phyloP scores from a whole-genome alignment of 30 jellyfish, hydroid and myxozoan species.

The Catostylus mosaicus region DNA sequence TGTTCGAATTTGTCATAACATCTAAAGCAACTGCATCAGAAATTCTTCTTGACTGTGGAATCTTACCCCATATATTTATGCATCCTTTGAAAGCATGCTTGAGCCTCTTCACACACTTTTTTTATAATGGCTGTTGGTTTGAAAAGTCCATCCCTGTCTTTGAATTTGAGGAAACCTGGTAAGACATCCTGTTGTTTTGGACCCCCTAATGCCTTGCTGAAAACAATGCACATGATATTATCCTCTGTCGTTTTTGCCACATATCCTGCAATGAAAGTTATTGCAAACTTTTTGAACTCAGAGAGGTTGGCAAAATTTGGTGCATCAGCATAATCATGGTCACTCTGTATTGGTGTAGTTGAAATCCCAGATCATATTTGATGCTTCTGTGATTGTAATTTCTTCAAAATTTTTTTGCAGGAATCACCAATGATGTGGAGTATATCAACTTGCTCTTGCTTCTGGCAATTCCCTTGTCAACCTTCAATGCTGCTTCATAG shows the following conservation, averaged over 20 bases:
- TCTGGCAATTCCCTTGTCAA: constrained; percentile 61
- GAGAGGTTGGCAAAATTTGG: constrained; percentile 56
- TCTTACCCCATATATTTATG: constrained; percentile 55
- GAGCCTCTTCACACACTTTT: constrained; percentile 59
- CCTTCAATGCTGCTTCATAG: constrained; percentile 45
- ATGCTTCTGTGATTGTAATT: constrained; percentile 32
- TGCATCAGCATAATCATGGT: constrained; percentile 36
- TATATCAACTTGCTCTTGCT: constrained; percentile 39
- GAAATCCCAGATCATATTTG: constrained; percentile 33
- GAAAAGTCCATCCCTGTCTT: constrained; percentile 76
- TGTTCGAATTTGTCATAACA: too few species aligned
- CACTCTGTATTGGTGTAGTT: constrained; percentile 1
- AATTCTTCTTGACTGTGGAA: constrained; percentile 59
- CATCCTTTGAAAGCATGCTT: constrained; percentile 58
- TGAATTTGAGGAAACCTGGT: constrained; percentile 35
- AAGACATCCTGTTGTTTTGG: not conserved
- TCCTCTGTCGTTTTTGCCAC: constrained; percentile 34
- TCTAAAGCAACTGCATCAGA: constrained; percentile 56
- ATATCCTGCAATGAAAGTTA: constrained; percentile 68
- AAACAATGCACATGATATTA: constrained; percentile 9
- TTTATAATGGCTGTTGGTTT: constrained; percentile 60
- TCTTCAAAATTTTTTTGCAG: constrained; percentile 18
- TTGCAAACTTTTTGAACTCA: constrained; percentile 57
- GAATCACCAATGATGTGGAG: constrained; percentile 47
- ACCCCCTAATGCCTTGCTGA: constrained; percentile 52